A percentile compares a stretch with the other conserved stretches of the same genome.
Conservation (phyloP, 2,797 vertebrate genomes). For the Pitangus sulphuratus region DNA sequence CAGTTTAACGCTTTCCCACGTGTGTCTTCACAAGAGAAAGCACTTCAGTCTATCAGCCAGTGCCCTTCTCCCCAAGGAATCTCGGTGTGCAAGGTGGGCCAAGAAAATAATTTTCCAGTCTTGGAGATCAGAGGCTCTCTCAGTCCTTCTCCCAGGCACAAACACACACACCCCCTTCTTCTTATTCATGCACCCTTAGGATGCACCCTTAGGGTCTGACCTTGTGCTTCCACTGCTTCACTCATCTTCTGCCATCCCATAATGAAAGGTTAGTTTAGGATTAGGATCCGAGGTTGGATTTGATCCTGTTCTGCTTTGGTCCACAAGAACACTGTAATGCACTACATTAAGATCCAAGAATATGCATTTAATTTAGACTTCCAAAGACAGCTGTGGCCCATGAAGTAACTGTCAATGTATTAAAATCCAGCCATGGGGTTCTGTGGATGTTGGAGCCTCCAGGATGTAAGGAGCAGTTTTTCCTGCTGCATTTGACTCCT, state of each 20-base stretch:
- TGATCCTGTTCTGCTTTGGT: neutral
- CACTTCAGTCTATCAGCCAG: neutral
- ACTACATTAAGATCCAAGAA: neutral
- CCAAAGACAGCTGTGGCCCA: neutral
- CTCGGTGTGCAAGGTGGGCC: neutral
- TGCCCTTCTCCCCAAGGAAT: neutral
- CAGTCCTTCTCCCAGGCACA: neutral
- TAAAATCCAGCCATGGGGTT: neutral
- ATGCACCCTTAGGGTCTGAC: neutral
- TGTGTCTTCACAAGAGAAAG: conserved; percentile 35
- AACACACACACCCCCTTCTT: neutral
- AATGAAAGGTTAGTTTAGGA: neutral
- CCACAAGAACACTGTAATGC: neutral
- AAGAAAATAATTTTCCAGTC: neutral
- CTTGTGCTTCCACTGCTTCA: fast-evolving
- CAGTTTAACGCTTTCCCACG: conserved; percentile 42
- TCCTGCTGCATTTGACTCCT: neutral
- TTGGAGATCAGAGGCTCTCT: neutral
- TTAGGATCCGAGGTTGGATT: neutral
- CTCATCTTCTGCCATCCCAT: neutral
- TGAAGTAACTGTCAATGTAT: neutral
- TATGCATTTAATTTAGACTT: neutral
- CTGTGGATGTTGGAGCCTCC: neutral
- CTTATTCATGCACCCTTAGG: neutral
- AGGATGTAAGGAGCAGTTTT: neutral